A percentile compares a stretch with the other conserved stretches of the same genome.
Evolutionary conservation across 1,140 invertebrate genomes (phyloP).

Genomic region (Drosophila malerkotliana): DNA sequence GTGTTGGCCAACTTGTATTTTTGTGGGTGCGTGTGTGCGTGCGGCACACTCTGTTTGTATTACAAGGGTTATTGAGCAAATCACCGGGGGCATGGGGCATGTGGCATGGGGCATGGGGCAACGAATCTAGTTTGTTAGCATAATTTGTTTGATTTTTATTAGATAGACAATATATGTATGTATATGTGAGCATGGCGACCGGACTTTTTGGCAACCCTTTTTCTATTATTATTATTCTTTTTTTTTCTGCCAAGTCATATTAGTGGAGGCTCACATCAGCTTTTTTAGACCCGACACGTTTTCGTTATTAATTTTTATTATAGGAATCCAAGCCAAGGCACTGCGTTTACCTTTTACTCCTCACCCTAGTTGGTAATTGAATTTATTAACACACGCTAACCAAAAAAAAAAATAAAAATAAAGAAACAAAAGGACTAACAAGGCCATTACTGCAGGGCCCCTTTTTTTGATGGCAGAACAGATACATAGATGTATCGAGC

Average conservation of each 20-base stretch:
- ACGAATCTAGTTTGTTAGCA: slow-evolving; percentile 76
- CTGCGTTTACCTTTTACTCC: slow-evolving; percentile 48
- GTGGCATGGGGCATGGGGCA: too few species aligned
- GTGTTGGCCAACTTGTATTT: not conserved
- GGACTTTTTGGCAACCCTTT: slow-evolving; percentile 18
- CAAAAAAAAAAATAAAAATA: not conserved
- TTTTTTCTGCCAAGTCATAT: slow-evolving; percentile 72
- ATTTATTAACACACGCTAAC: slow-evolving; percentile 45
- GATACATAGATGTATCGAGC: slow-evolving; percentile 13
- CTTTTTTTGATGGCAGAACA: slow-evolving; percentile 12
- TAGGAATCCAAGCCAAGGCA: slow-evolving; percentile 68
- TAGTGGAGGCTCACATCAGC: slow-evolving; percentile 37
- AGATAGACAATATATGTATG: slow-evolving; percentile 50
- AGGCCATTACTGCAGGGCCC: slow-evolving; percentile 32
- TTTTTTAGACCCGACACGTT: slow-evolving; percentile 62
- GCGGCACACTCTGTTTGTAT: slow-evolving; percentile 67
- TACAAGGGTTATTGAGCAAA: slow-evolving; percentile 84
- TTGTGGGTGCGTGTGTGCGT: slow-evolving; percentile 23
- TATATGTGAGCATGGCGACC: slow-evolving; percentile 27
- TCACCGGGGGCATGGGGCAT: slow-evolving; percentile 50
- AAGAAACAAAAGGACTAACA: slow-evolving; percentile 29
- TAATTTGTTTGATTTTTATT: slow-evolving; percentile 83
- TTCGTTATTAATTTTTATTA: slow-evolving; percentile 83
- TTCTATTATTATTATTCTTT: slow-evolving; percentile 24
- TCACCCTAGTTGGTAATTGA: slow-evolving; percentile 52